Percentiles rank a stretch among this genome's conserved stretches.
These are phyloP conservation scores for Lepidurus couesii DNA, from an alignment of 1,140 invertebrate species.

Conservation along the genomic window DNA sequence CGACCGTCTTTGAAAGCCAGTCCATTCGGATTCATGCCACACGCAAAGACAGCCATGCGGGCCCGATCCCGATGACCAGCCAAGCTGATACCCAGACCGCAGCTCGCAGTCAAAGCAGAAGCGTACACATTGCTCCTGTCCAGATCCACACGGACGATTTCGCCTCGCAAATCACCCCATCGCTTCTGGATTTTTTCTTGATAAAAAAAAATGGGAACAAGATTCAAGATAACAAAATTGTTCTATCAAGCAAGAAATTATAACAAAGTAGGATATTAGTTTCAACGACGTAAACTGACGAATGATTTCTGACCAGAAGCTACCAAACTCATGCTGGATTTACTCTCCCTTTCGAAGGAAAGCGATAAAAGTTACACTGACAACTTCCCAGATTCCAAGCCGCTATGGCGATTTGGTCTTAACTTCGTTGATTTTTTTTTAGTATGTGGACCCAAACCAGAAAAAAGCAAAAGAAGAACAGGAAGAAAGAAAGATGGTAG, in stretches of 20 bases:
- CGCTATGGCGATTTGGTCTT: no score
- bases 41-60: conserved; percentile 94
- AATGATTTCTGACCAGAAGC: no score
- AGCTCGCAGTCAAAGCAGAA: conserved; percentile 39
- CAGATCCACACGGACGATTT: conserved; percentile 61
- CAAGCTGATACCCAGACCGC: conserved; percentile 78
- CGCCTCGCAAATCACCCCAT: conserved; percentile 43
- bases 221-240: background rate
- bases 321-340: no score
- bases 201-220: conserved; percentile 32
- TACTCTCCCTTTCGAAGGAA: no score
- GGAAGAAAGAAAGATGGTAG: background rate
- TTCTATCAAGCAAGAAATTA: background rate
- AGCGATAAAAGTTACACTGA: no score
- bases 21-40: conserved; percentile 85
- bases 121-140: conserved; percentile 50
- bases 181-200: conserved; percentile 43
- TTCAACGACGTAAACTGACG: background rate
- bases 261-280: background rate
- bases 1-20: conserved; percentile 65
- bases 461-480: no score
- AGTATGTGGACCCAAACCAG: no score
- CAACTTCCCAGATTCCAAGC: no score
- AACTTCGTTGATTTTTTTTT: no score
- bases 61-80: conserved; percentile 90